Evolutionary conservation across 64 coral and sea anemone genomes (phyloP).

Genomic region (Acropora tenuis): DNA sequence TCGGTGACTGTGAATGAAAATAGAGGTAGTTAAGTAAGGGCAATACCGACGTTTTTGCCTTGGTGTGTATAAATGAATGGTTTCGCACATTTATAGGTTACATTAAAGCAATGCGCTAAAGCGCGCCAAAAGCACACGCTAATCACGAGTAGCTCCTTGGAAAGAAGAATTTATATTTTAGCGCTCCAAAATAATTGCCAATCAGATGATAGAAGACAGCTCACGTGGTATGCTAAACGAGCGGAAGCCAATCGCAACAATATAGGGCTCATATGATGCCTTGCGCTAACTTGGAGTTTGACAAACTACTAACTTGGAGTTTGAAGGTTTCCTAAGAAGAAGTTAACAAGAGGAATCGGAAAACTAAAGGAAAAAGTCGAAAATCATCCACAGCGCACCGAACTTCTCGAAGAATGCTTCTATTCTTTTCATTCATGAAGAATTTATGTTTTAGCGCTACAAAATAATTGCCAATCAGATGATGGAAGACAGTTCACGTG

Average conservation of each 20-base stretch:
- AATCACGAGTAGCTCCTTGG: not conserved
- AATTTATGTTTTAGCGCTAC: not conserved
- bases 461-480: not conserved
- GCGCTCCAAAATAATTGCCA: no score
- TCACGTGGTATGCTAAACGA: no score
- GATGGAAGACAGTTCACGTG: not conserved
- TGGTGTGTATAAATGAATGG: no score
- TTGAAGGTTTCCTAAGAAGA: not conserved
- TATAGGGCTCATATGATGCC: no score
- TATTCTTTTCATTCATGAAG: not conserved
- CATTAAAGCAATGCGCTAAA: not conserved
- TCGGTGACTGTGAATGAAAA: not conserved
- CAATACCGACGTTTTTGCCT: not conserved
- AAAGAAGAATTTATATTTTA: no score
- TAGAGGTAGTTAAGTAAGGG: not conserved
- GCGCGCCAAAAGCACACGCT: not conserved
- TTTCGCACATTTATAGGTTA: not conserved
- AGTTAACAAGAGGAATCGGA: not conserved
- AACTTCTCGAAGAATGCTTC: not conserved
- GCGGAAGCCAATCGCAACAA: no score
- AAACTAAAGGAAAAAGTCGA: slow-evolving; percentile 1
- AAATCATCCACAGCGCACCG: no score
- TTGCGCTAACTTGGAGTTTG: no score
- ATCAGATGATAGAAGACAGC: no score
- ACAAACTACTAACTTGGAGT: not conserved